Conservation (phyloP, 2,797 vertebrate genomes). For the Tolypeutes matacus region DNA sequence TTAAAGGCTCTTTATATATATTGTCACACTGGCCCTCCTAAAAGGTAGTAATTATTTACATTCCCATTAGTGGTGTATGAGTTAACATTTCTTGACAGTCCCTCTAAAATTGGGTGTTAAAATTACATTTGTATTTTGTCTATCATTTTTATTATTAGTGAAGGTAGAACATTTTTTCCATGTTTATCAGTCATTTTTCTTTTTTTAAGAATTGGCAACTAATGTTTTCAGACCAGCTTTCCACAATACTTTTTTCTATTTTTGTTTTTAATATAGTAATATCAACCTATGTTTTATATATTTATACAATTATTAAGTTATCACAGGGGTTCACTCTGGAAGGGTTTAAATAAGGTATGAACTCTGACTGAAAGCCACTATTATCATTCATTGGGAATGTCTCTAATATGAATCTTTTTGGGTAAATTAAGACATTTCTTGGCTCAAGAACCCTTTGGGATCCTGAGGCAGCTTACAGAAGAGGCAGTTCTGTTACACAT, state of each 20-base stretch:
- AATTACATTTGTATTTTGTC: not conserved
- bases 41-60: not conserved
- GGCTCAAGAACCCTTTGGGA: not conserved
- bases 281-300: not conserved
- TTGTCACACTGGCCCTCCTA: not conserved
- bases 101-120: not conserved
- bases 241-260: not conserved
- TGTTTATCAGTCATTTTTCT: not conserved
- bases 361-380: constrained; percentile 19
- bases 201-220: not conserved
- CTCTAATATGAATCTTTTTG: not conserved
- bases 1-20: not conserved
- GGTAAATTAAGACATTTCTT: not conserved
- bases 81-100: not conserved
- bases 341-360: not conserved
- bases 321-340: not conserved
- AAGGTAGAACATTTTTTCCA: not conserved
- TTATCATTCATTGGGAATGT: not conserved
- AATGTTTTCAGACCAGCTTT: not conserved
- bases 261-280: constrained; percentile 13
- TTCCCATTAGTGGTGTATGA: not conserved
- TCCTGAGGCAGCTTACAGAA: not conserved
- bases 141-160: not conserved
- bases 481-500: not conserved
- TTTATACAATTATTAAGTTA: constrained; percentile 38